Percentiles rank a stretch among this genome's conserved stretches.
Conservation (phyloP, 2,888 invertebrate genomes). For the Standfussiana lucernea region DNA sequence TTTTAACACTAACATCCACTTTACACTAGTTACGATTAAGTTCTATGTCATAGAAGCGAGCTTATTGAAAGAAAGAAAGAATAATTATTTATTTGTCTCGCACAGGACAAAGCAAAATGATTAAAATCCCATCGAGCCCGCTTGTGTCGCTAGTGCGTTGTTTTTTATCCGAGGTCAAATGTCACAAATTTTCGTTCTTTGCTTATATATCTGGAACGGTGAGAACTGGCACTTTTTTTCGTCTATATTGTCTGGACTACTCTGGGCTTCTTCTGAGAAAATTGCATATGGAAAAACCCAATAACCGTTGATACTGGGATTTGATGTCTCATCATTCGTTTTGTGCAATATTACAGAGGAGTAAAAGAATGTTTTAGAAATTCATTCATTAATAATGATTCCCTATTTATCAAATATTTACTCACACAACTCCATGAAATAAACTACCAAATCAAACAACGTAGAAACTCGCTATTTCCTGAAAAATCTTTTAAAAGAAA, state of each 20-base stretch:
- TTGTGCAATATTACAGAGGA: not conserved
- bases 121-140: too few species aligned
- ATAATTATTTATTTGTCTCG: too few species aligned
- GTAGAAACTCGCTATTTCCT: not conserved
- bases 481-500: constrained; percentile 34
- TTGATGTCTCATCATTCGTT: not conserved
- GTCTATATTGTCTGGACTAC: too few species aligned
- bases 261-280: not conserved
- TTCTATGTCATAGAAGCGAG: not conserved
- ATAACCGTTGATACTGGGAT: not conserved
- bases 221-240: too few species aligned
- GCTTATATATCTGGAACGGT: too few species aligned
- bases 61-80: too few species aligned
- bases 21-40: not conserved
- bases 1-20: not conserved
- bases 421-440: not conserved
- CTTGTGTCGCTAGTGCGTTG: too few species aligned
- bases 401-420: not conserved
- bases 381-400: not conserved
- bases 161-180: too few species aligned
- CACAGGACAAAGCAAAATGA: too few species aligned
- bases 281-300: not conserved
- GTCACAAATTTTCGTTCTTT: too few species aligned
- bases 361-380: not conserved
- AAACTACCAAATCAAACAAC: constrained; percentile 9